Conservation (phyloP, 2,113 vertebrate genomes). For the Plecturocebus donacophilus region DNA sequence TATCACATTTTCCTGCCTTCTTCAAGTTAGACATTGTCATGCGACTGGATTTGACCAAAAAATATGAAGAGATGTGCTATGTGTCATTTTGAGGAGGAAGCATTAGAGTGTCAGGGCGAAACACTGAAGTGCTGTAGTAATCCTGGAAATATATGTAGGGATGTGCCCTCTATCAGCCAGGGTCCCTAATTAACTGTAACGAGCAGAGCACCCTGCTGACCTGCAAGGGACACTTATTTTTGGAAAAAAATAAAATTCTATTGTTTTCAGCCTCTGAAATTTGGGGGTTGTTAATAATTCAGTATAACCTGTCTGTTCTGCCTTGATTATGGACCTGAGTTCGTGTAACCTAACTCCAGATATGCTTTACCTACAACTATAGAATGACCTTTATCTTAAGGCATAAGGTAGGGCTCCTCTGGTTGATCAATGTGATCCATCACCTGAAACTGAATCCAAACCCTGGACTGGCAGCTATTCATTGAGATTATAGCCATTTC, state of each 20-base stretch:
- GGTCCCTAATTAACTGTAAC: not conserved
- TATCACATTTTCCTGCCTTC: not conserved
- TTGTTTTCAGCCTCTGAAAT: not conserved
- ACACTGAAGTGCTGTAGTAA: not conserved
- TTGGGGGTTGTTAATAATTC: not conserved
- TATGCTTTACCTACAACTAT: not conserved
- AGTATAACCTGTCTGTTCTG: not conserved
- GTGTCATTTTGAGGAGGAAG: not conserved
- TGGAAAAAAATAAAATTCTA: not conserved
- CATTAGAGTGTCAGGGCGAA: not conserved
- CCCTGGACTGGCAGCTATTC: not conserved
- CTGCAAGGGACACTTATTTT: not conserved
- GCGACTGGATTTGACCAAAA: not conserved
- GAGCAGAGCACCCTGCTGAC: not conserved
- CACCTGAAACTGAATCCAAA: not conserved
- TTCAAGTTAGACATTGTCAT: not conserved
- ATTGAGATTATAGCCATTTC: not conserved
- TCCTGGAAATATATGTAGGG: not conserved
- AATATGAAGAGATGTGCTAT: not conserved
- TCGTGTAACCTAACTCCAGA: not conserved
- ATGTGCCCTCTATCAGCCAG: not conserved
- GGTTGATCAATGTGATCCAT: not conserved
- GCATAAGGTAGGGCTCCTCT: not conserved
- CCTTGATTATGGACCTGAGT: not conserved
- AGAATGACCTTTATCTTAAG: not conserved